phyloP scores from a whole-genome alignment of 2,888 invertebrate genomes.

The Amphiduros pacificus region DNA sequence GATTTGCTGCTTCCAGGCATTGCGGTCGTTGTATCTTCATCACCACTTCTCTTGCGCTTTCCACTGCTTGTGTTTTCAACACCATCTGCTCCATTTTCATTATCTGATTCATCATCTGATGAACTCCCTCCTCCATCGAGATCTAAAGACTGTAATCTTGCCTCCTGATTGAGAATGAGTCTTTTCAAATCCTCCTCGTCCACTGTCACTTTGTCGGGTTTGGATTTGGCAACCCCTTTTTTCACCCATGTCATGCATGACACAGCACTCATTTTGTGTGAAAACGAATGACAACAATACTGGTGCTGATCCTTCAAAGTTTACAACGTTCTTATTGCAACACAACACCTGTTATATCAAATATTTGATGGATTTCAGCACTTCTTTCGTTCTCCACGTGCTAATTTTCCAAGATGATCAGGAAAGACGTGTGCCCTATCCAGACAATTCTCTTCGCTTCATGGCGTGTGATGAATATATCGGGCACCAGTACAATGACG shows the following conservation, averaged over 20 bases:
- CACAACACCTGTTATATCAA: no score
- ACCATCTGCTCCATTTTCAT: slow-evolving; percentile 6
- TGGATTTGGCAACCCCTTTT: slow-evolving; percentile 51
- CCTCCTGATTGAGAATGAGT: slow-evolving; percentile 33
- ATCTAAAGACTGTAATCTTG: slow-evolving; percentile 10
- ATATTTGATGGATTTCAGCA: no score
- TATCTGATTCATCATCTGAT: slow-evolving; percentile 52
- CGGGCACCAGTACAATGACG: no score
- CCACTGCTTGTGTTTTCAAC: neutral
- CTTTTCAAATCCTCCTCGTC: slow-evolving; percentile 41
- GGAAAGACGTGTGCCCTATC: no score
- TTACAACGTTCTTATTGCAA: no score
- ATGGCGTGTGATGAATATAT: no score
- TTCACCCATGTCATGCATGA: slow-evolving; percentile 57
- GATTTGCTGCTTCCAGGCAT: neutral
- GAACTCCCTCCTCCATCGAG: neutral
- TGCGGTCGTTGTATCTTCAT: neutral
- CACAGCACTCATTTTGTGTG: slow-evolving; percentile 43
- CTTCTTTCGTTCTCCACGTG: no score
- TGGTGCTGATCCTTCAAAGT: no score
- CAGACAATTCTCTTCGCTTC: no score
- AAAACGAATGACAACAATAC: no score
- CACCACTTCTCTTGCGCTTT: neutral
- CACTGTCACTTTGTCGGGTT: slow-evolving; percentile 47
- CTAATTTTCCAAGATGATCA: no score